Evolutionary conservation across 2,888 invertebrate species (phyloP).

Genomic region (Melanostoma scalare): DNA sequence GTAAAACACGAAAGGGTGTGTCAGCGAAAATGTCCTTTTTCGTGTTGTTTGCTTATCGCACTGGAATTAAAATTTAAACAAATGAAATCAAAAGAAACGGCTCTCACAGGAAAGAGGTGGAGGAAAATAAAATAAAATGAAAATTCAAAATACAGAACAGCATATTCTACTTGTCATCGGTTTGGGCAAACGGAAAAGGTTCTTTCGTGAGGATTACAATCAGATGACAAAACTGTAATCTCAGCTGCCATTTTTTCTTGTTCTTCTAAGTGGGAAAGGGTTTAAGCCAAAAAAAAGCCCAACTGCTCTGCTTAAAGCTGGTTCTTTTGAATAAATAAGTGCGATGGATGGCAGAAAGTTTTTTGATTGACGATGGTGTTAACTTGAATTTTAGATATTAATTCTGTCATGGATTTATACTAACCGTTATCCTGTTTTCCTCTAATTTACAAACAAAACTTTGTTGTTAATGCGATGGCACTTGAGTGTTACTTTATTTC

Average conservation of each 20-base stretch:
- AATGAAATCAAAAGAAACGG: slow-evolving; percentile 54
- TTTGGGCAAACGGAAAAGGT: slow-evolving; percentile 39
- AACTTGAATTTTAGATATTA: background rate
- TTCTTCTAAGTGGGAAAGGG: slow-evolving; percentile 20
- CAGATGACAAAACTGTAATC: slow-evolving; percentile 58
- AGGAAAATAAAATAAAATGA: background rate
- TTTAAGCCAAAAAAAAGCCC: slow-evolving; percentile 28
- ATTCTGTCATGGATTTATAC: background rate
- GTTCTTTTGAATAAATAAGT: slow-evolving; percentile 24
- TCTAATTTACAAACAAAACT: background rate
- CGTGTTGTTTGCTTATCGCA: slow-evolving; percentile 65
- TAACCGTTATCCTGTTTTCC: too few relatives aligned
- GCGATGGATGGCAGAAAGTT: slow-evolving; percentile 11
- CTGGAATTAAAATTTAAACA: slow-evolving; percentile 68
- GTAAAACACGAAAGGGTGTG: slow-evolving; percentile 66
- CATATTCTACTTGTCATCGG: slow-evolving; percentile 52
- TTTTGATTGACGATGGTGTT: slow-evolving; percentile 29
- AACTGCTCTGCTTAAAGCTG: background rate
- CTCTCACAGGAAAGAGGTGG: background rate
- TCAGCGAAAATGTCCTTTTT: slow-evolving; percentile 53
- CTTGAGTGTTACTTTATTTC: too few relatives aligned
- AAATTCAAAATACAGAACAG: background rate
- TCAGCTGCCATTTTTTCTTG: slow-evolving; percentile 42
- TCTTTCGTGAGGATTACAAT: slow-evolving; percentile 37
- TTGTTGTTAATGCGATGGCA: too few relatives aligned